Percentiles rank a stretch among this genome's conserved stretches.
These are phyloP conservation scores for Asbolus verrucosus DNA, from an alignment of 1,140 invertebrate species.

Conservation along the genomic window DNA sequence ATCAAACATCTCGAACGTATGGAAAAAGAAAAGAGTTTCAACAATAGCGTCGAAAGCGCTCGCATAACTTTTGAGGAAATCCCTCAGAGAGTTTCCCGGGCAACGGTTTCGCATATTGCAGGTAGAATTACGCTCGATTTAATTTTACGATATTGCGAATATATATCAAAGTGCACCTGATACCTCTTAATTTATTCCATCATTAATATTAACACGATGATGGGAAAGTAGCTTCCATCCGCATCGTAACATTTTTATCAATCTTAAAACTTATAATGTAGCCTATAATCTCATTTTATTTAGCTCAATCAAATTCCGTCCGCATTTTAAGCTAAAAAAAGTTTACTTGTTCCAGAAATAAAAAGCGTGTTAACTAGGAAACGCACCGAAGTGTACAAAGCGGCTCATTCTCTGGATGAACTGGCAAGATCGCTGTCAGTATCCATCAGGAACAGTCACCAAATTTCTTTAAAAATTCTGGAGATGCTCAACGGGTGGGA, in stretches of 20 bases:
- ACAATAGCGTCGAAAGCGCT: constrained; percentile 50
- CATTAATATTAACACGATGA: too few species aligned
- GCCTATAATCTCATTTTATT: too few species aligned
- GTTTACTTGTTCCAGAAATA: constrained; percentile 51
- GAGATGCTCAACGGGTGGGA: constrained; percentile 52
- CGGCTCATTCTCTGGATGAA: constrained; percentile 53
- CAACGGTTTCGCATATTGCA: constrained; percentile 50
- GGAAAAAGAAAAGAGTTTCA: constrained; percentile 49
- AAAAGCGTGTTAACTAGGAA: constrained; percentile 52
- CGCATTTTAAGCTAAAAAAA: too few species aligned
- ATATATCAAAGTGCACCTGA: constrained; percentile 11
- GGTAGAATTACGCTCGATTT: constrained; percentile 48
- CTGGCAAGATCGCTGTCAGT: constrained; percentile 51
- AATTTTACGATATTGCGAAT: constrained; percentile 19
- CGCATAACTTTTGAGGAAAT: constrained; percentile 49
- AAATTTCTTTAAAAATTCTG: too few species aligned
- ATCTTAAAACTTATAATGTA: too few species aligned
- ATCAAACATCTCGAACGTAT: constrained; percentile 51
- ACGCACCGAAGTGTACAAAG: constrained; percentile 55
- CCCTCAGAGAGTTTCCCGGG: constrained; percentile 51
- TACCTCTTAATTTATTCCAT: constrained; percentile 30
- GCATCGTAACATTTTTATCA: too few species aligned
- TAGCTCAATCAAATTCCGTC: background rate
- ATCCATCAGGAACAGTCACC: too few species aligned
- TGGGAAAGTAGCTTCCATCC: too few species aligned